Base-by-base conservation (phyloP, 2,888 invertebrate species). In the Anorthoa munda region DNA sequence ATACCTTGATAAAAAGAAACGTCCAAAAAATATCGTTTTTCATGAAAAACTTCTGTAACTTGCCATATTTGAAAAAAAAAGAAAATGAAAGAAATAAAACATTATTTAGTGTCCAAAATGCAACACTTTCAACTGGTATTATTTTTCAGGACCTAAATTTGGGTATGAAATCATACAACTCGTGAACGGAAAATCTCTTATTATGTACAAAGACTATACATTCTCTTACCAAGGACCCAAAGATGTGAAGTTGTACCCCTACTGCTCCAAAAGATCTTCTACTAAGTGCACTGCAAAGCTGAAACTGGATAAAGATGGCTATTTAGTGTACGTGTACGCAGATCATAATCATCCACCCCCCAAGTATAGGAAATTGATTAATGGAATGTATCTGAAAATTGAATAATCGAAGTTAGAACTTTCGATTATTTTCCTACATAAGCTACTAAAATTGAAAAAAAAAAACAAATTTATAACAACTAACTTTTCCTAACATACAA, bases 121-220 rank as follows among this genome's bases (percentile, higher is more conserved):
- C 7, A 26, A 26, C 26, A 26, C 21, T 39, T 1, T 13, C 13
- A 46, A 77, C 1, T 12, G 11, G 4, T 0, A 0, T 18, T 1
- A 61, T 23, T 48, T 79, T 83, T 23, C 80, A 85, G 85, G n/a
- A 4, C 1, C 11, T 2, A 12, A 60, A 12, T 64, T 59, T 23
- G 69, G 70, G 17, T 76, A 76, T 26, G 48, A 76, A 0, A 58
- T 77, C 46, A 82, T 85, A 50, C 68, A 60, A 1, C 65, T 82
- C 12, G 15, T 46, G n/a, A 75, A 45, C 58, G 86, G 86, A 17
- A 86, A 78, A 45, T 77, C 84, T 4, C 50, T 88, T 2, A 74
- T 90, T 5, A 79, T 87, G 79, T 90, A 85, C 64, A 60, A 88
- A 39, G 51, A 83, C 26, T 85, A 84, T 15, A 85, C 88, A 0